phyloP scores from a whole-genome alignment of 1,140 invertebrate species.

The Nymphalis io region DNA sequence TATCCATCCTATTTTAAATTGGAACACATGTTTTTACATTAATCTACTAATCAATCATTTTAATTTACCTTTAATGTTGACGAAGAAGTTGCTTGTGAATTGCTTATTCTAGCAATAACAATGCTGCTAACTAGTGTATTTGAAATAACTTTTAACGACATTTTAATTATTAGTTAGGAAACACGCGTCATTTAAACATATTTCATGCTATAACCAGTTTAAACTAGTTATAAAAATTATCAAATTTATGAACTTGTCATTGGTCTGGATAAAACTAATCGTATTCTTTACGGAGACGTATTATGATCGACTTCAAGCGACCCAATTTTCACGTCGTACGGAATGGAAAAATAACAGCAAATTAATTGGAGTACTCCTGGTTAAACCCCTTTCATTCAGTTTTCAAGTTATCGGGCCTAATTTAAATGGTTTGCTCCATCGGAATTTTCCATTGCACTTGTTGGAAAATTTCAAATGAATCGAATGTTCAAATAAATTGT shows the following conservation, averaged over 20 bases:
- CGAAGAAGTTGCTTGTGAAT: slow-evolving; percentile 41
- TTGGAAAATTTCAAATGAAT: slow-evolving; percentile 45
- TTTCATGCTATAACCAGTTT: background rate
- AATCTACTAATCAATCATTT: slow-evolving; percentile 67
- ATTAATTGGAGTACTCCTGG: slow-evolving; percentile 74
- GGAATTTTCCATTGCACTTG: slow-evolving; percentile 57
- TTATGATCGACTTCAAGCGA: slow-evolving; percentile 55
- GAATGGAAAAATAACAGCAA: slow-evolving; percentile 77
- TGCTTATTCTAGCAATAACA: slow-evolving; percentile 32
- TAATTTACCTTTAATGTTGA: slow-evolving; percentile 47
- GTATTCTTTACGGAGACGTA: slow-evolving; percentile 37
- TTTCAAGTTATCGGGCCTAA: slow-evolving; percentile 73
- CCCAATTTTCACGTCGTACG: slow-evolving; percentile 60
- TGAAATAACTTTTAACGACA: background rate
- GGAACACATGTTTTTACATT: slow-evolving; percentile 64
- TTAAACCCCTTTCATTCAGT: slow-evolving; percentile 72
- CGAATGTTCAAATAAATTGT: slow-evolving; percentile 45
- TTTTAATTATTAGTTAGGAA: background rate
- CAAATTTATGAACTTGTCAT: background rate
- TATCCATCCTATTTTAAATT: slow-evolving; percentile 46
- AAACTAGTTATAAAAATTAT: background rate
- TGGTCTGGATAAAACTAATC: slow-evolving; percentile 11
- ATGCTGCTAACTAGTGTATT: background rate
- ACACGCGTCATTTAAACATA: background rate
- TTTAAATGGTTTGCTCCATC: slow-evolving; percentile 73